Evolutionary conservation across 2,113 vertebrate species (phyloP).

Genomic region (Pipra filicauda): DNA sequence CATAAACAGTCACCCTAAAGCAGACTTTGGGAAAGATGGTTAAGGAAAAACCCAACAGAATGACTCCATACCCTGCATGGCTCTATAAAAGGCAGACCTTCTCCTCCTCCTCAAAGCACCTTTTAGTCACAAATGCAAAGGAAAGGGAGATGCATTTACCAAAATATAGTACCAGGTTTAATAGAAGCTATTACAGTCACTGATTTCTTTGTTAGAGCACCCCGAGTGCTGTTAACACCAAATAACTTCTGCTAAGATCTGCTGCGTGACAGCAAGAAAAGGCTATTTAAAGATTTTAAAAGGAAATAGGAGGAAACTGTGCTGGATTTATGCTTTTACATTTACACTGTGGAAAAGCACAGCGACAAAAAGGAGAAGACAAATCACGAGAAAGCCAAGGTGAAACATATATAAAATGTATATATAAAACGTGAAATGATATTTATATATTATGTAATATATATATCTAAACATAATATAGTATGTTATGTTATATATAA

Average conservation of each 20-base stretch:
- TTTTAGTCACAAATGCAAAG: not conserved
- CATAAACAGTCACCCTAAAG: not conserved
- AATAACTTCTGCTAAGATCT: not conserved
- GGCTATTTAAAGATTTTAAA: not conserved
- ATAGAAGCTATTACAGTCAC: not conserved
- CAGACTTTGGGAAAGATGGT: not conserved
- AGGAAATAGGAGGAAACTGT: not conserved
- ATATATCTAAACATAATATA: not conserved
- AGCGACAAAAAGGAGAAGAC: not conserved
- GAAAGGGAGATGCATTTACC: not conserved
- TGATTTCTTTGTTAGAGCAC: not conserved
- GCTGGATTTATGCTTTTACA: not conserved
- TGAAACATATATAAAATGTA: not conserved
- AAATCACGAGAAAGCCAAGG: not conserved
- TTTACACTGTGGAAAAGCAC: not conserved
- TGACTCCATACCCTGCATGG: not conserved
- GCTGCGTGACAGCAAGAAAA: not conserved
- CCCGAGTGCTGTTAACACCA: not conserved
- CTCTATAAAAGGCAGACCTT: not conserved
- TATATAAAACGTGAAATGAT: not conserved
- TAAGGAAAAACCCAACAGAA: not conserved
- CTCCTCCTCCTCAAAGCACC: not conserved
- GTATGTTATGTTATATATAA: not conserved
- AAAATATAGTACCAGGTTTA: not conserved
- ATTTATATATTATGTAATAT: not conserved